Base-by-base conservation (phyloP, 2,797 vertebrate species). In the Phoeniculus purpureus region DNA sequence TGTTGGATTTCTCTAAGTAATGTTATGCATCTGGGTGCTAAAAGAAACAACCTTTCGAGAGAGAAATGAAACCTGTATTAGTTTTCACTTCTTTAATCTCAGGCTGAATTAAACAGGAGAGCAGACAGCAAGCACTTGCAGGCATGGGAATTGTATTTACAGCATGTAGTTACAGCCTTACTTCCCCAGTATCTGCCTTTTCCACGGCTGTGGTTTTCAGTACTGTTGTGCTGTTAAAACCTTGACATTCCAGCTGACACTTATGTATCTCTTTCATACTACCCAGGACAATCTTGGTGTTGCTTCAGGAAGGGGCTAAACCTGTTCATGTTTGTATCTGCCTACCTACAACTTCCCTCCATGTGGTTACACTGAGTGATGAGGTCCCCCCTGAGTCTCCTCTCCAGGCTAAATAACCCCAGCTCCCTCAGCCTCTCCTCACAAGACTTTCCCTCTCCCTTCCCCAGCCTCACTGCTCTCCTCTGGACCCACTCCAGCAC, bases 141-240 rank as follows among this genome's bases (percentile, higher is more conserved):
- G 26, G 71, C 82, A 85, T 48, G 81, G 55, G 27, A 48, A 56
- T 65, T 65, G 82, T 17, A 82, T 48, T 81, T 81, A 89, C 82
- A 37, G 37, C 37, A 37, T 94, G 47, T 85, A 95, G 29, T 83
- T 75, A 92, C 72, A 88, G 64, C 68, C 43, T 95, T 93, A 23
- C 12, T 83, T 29, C 40, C 75, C 22, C 47, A 31, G 29, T 81
- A 66, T 59, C 51, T 95, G 73, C 19, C 70, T 31, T 68, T 94
- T 95, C 68, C 64, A 92, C 40, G n/a, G 87, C 64, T 90, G 26
- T 84, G 25, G 7, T 26, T 88, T 94, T 93, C 88, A 87, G 66
- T 73, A 23, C 71, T 90, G 94, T 58, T 95, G 93, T 92, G 21
- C 48, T 87, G n/a, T 52, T 74, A 67, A 60, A 80, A 56, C 19